phyloP scores from a whole-genome alignment of 53 echinoderm and acorn worm genomes.

The Antedon mediterranea region DNA sequence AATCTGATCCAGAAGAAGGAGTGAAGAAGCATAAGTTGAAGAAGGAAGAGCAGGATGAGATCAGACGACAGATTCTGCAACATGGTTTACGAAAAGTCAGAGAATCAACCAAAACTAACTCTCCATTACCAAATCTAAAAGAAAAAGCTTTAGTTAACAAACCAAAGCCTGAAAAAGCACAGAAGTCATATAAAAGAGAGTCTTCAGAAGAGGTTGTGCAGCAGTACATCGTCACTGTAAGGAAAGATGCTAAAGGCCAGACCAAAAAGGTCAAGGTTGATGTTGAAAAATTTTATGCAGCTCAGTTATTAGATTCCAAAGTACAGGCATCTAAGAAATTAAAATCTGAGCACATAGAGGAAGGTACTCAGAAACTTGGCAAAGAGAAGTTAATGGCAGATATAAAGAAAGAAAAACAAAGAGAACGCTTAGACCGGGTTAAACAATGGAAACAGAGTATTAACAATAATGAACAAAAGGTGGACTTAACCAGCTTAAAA shows the following conservation, averaged over 20 bases:
- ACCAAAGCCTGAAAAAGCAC: background rate
- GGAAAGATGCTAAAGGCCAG: background rate
- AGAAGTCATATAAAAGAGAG: background rate
- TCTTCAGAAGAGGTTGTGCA: background rate
- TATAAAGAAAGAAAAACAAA: background rate
- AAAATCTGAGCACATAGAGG: background rate
- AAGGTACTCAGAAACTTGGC: background rate
- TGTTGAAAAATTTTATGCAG: background rate
- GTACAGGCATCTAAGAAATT: background rate
- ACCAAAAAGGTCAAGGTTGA: background rate
- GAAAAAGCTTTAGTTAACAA: background rate
- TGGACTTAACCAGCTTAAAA: background rate
- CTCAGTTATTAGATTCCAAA: background rate
- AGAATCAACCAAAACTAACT: background rate
- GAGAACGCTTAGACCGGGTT: background rate
- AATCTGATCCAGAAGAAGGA: background rate
- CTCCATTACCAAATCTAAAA: background rate
- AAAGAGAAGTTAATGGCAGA: background rate
- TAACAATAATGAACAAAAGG: background rate
- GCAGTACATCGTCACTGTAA: background rate
- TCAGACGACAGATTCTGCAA: background rate
- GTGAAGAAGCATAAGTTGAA: background rate
- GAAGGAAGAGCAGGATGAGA: background rate
- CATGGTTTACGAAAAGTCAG: background rate
- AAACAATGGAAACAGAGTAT: background rate